phyloP scores from a whole-genome alignment of 2,888 invertebrate species.

The Drosophila maculinotata region DNA sequence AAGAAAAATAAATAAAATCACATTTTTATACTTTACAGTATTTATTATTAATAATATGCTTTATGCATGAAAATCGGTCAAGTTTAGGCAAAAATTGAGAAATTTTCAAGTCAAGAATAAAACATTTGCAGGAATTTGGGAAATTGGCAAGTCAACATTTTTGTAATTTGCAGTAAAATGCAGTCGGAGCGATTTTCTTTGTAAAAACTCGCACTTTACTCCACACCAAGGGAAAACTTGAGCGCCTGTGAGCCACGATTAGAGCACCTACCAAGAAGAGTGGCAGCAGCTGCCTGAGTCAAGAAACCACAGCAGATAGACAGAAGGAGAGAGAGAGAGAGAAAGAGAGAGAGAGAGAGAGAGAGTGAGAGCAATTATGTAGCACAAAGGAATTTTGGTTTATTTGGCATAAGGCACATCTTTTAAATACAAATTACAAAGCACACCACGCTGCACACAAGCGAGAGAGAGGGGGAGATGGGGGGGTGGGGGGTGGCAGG shows the following conservation, averaged over 20 bases:
- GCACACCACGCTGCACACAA: slow-evolving; percentile 57
- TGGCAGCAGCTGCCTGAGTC: slow-evolving; percentile 35
- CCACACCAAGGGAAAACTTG: slow-evolving; percentile 14
- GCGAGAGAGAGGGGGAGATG: neutral
- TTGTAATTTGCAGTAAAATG: neutral
- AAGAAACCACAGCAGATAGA: slow-evolving; percentile 28
- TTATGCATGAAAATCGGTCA: too few relatives aligned
- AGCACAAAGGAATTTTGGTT: slow-evolving; percentile 66
- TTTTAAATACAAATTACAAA: slow-evolving; percentile 78
- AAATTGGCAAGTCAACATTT: neutral
- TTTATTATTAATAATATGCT: too few relatives aligned
- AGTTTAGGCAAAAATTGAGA: too few relatives aligned
- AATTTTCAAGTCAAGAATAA: too few relatives aligned
- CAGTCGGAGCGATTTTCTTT: slow-evolving; percentile 6
- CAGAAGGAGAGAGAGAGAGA: neutral
- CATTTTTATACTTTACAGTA: too few relatives aligned
- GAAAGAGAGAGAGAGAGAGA: neutral
- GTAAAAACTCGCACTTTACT: neutral
- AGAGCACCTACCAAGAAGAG: slow-evolving; percentile 56
- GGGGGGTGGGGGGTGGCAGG: slow-evolving; percentile 4
- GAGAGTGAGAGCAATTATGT: slow-evolving; percentile 61
- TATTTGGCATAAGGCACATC: slow-evolving; percentile 58
- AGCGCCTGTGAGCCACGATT: slow-evolving; percentile 55
- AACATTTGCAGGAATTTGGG: too few relatives aligned
- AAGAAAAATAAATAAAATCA: too few relatives aligned